These are phyloP conservation scores for Drosophila monieri DNA, from an alignment of 2,888 invertebrate genomes.

Conservation along the genomic window DNA sequence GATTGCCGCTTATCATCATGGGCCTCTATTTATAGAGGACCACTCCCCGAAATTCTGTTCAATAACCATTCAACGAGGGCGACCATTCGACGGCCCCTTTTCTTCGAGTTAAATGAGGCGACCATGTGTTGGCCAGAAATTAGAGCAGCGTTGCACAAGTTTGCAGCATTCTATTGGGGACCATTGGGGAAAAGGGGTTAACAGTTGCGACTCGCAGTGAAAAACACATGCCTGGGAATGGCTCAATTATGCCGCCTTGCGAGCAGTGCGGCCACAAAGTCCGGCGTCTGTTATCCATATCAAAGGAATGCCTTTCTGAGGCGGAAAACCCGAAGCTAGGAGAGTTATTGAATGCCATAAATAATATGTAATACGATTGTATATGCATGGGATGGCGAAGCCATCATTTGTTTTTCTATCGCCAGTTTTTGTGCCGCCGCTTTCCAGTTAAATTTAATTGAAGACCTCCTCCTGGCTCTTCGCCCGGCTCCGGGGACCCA, in stretches of 20 bases:
- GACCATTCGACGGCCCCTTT: no score
- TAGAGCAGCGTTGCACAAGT: conserved; percentile 50
- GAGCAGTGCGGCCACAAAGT: conserved; percentile 41
- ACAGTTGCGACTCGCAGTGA: conserved; percentile 40
- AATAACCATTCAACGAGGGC: conserved; percentile 44
- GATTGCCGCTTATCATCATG: conserved; percentile 39
- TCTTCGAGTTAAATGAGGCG: conserved; percentile 21
- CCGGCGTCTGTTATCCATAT: conserved; percentile 14
- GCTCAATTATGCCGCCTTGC: no score
- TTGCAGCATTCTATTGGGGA: conserved; percentile 33
- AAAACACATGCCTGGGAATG: conserved; percentile 50
- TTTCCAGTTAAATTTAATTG: conserved; percentile 57
- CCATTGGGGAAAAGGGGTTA: conserved; percentile 23
- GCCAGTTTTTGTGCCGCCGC: conserved; percentile 23
- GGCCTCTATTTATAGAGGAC: conserved; percentile 32
- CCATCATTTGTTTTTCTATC: conserved; percentile 34
- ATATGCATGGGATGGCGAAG: conserved; percentile 34
- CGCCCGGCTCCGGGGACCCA: conserved; percentile 15
- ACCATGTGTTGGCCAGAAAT: conserved; percentile 32
- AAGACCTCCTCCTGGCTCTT: conserved; percentile 50
- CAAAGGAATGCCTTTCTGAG: conserved; percentile 19
- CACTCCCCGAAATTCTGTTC: conserved; percentile 39
- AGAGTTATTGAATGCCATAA: conserved; percentile 34
- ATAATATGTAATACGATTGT: conserved; percentile 35
- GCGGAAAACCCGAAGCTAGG: background rate